These are phyloP conservation scores for Alligator sinensis DNA, from an alignment of 2,113 vertebrate species.

Conservation along the genomic window DNA sequence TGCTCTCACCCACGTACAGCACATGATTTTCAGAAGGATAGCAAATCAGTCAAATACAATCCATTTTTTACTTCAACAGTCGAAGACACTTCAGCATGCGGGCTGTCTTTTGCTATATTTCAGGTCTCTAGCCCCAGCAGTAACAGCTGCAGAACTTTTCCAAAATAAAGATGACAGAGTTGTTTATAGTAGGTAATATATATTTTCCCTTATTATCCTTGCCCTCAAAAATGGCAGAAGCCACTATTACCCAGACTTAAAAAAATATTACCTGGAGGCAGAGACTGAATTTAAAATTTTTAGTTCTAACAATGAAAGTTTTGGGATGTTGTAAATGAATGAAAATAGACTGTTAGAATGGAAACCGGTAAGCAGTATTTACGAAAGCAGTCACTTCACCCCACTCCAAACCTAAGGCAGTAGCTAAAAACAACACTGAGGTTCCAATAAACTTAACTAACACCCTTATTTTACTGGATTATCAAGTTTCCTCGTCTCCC, in stretches of 20 bases:
- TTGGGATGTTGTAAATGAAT: neutral
- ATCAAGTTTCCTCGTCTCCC: neutral
- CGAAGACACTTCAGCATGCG: neutral
- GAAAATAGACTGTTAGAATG: neutral
- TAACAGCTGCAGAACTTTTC: neutral
- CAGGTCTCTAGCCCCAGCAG: neutral
- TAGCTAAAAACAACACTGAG: neutral
- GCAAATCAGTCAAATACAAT: neutral
- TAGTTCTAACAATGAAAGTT: neutral
- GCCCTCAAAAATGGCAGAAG: neutral
- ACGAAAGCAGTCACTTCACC: neutral
- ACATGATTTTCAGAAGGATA: neutral
- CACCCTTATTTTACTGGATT: neutral
- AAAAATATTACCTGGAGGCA: neutral
- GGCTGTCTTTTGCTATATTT: neutral
- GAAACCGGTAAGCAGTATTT: neutral
- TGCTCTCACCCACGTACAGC: neutral
- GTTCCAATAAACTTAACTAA: rapidly evolving
- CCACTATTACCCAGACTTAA: neutral
- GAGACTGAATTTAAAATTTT: neutral
- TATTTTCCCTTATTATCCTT: neutral
- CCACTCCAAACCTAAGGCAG: neutral
- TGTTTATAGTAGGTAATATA: neutral
- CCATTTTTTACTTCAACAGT: neutral
- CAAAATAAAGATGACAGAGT: neutral